These are phyloP conservation scores for Lamellibrachia columna DNA, from an alignment of 2,888 invertebrate genomes.

Conservation along the genomic window DNA sequence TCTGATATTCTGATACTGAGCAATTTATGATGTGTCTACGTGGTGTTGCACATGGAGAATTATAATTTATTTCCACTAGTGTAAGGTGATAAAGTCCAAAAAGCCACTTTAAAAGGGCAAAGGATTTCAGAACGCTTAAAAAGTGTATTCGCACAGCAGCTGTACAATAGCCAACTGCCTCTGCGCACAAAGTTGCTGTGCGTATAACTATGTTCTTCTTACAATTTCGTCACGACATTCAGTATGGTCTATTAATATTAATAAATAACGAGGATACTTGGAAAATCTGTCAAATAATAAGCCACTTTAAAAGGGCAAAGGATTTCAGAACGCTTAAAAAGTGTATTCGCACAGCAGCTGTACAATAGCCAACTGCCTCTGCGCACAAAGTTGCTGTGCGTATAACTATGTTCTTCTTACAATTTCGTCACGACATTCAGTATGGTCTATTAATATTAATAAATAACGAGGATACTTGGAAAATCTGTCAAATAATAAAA, in stretches of 20 bases:
- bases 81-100: not conserved
- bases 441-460: not conserved
- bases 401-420: not conserved
- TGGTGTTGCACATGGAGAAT: no score
- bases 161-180: not conserved
- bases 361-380: not conserved
- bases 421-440: not conserved
- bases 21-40: no score
- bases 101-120: not conserved
- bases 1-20: no score
- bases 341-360: not conserved
- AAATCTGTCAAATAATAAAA: not conserved
- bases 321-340: no score
- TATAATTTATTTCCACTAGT: no score
- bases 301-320: no score
- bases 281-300: not conserved
- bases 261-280: not conserved
- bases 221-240: not conserved
- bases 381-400: not conserved
- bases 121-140: no score
- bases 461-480: not conserved
- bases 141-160: not conserved
- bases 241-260: not conserved
- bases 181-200: not conserved
- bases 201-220: not conserved